Conservation (phyloP, 53 echinoderm and acorn worm species). For the Stichopus horrens region DNA sequence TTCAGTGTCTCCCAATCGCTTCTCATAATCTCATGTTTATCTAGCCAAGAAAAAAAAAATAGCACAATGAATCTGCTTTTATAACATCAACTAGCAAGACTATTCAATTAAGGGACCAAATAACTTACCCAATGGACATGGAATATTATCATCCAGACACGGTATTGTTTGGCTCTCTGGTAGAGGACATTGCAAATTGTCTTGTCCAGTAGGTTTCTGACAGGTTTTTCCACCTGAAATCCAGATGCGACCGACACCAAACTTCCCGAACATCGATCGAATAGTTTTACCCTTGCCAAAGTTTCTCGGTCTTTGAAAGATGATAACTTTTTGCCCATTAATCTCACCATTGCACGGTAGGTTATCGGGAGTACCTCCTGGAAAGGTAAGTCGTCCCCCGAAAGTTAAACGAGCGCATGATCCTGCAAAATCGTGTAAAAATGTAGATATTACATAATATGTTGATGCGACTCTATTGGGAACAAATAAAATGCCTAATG, state of each 20-base stretch:
- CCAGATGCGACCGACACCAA: not conserved
- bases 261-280: not conserved
- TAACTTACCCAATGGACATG: not conserved
- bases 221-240: not conserved
- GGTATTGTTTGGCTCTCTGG: not conserved
- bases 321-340: not conserved
- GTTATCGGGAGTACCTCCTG: not conserved
- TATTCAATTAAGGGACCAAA: not conserved
- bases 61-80: no score
- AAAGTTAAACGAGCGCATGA: not conserved
- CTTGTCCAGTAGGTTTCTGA: conserved; percentile 1
- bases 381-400: not conserved
- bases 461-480: no score
- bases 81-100: no score
- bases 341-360: not conserved
- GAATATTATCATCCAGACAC: not conserved
- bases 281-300: not conserved
- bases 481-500: no score
- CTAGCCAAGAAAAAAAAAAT: no score
- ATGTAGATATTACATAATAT: no score
- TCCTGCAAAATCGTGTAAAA: no score
- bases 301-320: not conserved
- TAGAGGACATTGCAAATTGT: not conserved
- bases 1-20: no score
- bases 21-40: no score